Percentiles rank a stretch among this genome's conserved stretches.
phyloP scores from a whole-genome alignment of 2,888 invertebrate species.

The Punctoribates punctum region DNA sequence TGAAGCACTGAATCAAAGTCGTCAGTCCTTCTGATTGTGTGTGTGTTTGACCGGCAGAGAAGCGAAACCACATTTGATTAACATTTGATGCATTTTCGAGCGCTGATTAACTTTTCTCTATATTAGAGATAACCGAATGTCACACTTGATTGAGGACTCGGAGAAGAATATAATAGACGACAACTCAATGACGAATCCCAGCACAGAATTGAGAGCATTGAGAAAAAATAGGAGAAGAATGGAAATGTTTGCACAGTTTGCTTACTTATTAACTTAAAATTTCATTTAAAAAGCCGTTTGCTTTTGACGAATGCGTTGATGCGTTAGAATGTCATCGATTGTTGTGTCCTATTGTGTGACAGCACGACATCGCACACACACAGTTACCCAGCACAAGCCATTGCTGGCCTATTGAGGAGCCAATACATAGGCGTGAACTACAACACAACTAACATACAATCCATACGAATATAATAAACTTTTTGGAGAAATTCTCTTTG shows the following conservation, averaged over 20 bases:
- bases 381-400: neutral
- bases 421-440: constrained; percentile 37
- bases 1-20: constrained; percentile 25
- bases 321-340: constrained; percentile 24
- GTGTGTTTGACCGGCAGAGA: constrained; percentile 9
- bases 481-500: neutral
- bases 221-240: neutral
- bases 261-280: constrained; percentile 37
- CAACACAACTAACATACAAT: constrained; percentile 35
- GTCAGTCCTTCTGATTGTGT: neutral
- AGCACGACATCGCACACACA: constrained; percentile 27
- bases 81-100: constrained; percentile 34
- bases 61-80: constrained; percentile 36
- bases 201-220: neutral
- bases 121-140: constrained; percentile 35
- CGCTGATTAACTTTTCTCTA: constrained; percentile 34
- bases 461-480: constrained; percentile 32
- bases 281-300: constrained; percentile 16
- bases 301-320: constrained; percentile 7
- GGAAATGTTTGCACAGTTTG: constrained; percentile 17
- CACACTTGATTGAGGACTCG: constrained; percentile 30
- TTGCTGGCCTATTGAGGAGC: neutral
- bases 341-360: constrained; percentile 15
- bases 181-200: neutral
- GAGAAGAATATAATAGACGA: neutral